A percentile compares a stretch with the other conserved stretches of the same genome.
These are phyloP conservation scores for Gadus macrocephalus DNA, from an alignment of 2,113 vertebrate species.

Conservation along the genomic window DNA sequence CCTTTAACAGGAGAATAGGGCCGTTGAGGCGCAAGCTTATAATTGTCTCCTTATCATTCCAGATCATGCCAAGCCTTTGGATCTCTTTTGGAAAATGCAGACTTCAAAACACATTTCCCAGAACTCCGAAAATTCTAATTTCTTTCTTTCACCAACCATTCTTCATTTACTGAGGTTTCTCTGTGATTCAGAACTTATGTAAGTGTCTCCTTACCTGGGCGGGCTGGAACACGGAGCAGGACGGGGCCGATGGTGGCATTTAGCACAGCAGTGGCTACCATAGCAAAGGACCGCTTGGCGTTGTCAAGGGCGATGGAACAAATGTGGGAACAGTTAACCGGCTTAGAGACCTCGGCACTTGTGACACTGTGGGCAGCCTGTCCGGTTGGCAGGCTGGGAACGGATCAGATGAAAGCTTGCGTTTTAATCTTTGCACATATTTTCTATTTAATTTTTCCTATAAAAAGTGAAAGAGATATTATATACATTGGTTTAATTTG, in stretches of 20 bases:
- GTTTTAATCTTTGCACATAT: too few species aligned
- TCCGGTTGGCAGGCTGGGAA: conserved; percentile 40
- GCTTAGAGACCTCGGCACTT: conserved; percentile 29
- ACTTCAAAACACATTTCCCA: background rate
- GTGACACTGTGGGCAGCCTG: conserved; percentile 10
- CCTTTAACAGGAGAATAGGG: too few species aligned
- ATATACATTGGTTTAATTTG: too few species aligned
- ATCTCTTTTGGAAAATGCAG: background rate
- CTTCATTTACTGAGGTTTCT: background rate
- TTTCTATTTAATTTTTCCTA: too few species aligned
- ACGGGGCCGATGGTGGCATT: conserved; percentile 11
- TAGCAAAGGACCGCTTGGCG: conserved; percentile 41
- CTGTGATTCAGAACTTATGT: background rate
- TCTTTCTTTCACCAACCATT: background rate
- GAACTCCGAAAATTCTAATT: background rate
- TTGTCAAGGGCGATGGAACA: conserved; percentile 65
- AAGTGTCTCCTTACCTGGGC: conserved; percentile 43
- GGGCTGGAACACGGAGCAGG: conserved; percentile 50
- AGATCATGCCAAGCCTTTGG: background rate
- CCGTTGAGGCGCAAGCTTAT: background rate
- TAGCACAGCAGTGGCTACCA: conserved; percentile 65
- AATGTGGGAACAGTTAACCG: conserved; percentile 49
- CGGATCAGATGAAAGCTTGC: background rate
- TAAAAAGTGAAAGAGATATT: too few species aligned
- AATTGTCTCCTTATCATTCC: background rate